phyloP scores from a whole-genome alignment of 2,797 vertebrate genomes.

The Microctenopoma steveboyesi region DNA sequence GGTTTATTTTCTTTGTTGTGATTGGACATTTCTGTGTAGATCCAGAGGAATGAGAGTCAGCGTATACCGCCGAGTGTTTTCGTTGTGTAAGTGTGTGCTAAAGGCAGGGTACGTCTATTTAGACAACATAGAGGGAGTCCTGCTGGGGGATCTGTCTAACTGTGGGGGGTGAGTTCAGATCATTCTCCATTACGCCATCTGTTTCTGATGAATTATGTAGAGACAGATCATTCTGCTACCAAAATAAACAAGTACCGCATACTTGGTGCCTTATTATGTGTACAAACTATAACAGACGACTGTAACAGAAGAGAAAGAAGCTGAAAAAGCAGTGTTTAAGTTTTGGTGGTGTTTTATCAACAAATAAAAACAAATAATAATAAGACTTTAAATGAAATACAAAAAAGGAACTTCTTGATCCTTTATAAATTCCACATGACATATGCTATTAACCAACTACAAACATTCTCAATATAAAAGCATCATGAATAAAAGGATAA shows the following conservation, averaged over 20 bases:
- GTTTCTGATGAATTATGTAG: slow-evolving; percentile 60
- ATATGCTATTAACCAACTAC: too few relatives aligned
- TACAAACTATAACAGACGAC: slow-evolving; percentile 4
- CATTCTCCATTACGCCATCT: slow-evolving; percentile 69
- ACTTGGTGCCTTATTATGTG: not conserved
- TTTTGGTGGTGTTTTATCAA: not conserved
- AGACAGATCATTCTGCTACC: slow-evolving; percentile 20
- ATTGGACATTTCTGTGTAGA: slow-evolving; percentile 37
- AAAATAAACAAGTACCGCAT: slow-evolving; percentile 25
- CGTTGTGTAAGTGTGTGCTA: slow-evolving; percentile 17
- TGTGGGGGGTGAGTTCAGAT: slow-evolving; percentile 56
- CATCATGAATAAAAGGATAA: too few relatives aligned
- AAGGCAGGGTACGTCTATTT: slow-evolving; percentile 41
- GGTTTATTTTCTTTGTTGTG: slow-evolving; percentile 37
- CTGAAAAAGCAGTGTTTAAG: not conserved
- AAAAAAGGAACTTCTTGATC: not conserved
- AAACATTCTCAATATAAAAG: too few relatives aligned
- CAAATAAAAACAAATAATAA: not conserved
- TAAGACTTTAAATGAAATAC: not conserved
- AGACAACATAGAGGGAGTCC: slow-evolving; percentile 31
- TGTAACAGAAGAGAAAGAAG: not conserved
- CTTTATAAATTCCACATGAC: too few relatives aligned
- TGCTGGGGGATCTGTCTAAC: slow-evolving; percentile 56
- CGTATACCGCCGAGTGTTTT: not conserved
- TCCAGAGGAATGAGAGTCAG: slow-evolving; percentile 24